Evolutionary conservation across 1,140 invertebrate genomes (phyloP).

Genomic region (Lepidurus arcticus): DNA sequence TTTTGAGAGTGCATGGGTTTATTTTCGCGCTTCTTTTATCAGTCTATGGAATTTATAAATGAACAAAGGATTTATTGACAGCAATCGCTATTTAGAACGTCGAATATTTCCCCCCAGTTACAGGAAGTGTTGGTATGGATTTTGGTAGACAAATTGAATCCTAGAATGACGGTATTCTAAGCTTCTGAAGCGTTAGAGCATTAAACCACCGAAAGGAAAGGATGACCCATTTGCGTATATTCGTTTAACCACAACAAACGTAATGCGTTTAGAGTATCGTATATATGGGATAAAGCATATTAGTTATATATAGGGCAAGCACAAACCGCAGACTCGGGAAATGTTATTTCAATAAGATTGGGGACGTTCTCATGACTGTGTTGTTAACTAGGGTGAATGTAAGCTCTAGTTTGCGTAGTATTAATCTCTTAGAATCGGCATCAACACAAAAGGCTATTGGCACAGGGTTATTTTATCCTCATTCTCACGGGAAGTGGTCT

Average conservation of each 20-base stretch:
- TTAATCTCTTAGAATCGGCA: not conserved
- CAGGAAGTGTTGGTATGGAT: too few species aligned
- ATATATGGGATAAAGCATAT: not conserved
- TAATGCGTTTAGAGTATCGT: not conserved
- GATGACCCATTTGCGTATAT: constrained; percentile 6
- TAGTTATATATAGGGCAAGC: not conserved
- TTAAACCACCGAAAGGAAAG: not conserved
- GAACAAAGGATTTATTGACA: too few species aligned
- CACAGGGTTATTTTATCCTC: constrained; percentile 6
- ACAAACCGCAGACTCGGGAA: not conserved
- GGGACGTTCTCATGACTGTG: not conserved
- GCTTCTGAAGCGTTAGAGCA: not conserved
- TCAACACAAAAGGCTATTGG: not conserved
- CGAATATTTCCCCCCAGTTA: too few species aligned
- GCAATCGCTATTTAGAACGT: too few species aligned
- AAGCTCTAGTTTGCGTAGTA: not conserved
- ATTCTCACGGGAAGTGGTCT: constrained; percentile 18
- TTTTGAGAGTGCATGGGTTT: too few species aligned
- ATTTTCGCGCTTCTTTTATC: too few species aligned
- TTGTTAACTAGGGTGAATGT: not conserved
- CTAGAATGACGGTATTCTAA: too few species aligned
- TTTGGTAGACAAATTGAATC: too few species aligned
- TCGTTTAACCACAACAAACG: not conserved
- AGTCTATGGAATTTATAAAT: too few species aligned
- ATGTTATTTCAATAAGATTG: not conserved